Percentiles rank a stretch among this genome's conserved stretches.
phyloP scores from a whole-genome alignment of 1,140 invertebrate species.

The Drosophila ananassae region DNA sequence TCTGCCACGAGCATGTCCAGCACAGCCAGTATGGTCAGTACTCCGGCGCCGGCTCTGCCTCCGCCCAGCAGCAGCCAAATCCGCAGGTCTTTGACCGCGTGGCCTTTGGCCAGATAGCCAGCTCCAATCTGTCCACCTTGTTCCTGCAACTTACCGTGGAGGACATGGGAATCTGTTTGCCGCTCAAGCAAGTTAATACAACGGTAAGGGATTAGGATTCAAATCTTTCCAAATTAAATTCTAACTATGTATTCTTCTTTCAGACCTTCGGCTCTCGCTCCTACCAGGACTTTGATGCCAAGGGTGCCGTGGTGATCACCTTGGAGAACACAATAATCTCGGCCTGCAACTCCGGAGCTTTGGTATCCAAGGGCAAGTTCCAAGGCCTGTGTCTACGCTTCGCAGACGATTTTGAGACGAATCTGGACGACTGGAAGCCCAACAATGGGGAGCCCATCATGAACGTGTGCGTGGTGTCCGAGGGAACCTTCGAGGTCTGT shows the following conservation, averaged over 20 bases:
- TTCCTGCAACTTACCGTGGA: slow-evolving; percentile 97
- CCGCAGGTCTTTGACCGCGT: slow-evolving; percentile 88
- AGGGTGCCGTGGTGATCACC: slow-evolving; percentile 96
- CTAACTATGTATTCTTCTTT: slow-evolving; percentile 45
- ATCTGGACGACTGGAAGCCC: slow-evolving; percentile 98
- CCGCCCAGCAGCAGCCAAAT: slow-evolving; percentile 28
- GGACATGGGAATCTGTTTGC: slow-evolving; percentile 98
- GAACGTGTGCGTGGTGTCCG: slow-evolving; percentile 98
- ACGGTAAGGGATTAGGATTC: slow-evolving; percentile 38
- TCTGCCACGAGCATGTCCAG: slow-evolving; percentile 91
- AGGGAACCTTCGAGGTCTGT: slow-evolving; percentile 98
- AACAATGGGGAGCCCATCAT: slow-evolving; percentile 93
- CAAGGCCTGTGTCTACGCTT: slow-evolving; percentile 95
- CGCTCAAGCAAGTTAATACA: slow-evolving; percentile 91
- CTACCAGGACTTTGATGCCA: slow-evolving; percentile 90
- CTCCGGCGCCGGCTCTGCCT: not conserved
- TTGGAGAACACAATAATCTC: slow-evolving; percentile 97
- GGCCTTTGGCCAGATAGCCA: slow-evolving; percentile 90
- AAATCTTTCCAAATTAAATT: slow-evolving; percentile 32
- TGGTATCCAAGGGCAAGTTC: slow-evolving; percentile 91
- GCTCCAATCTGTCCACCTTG: slow-evolving; percentile 93
- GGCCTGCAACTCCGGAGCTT: slow-evolving; percentile 92
- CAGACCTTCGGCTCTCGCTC: slow-evolving; percentile 87
- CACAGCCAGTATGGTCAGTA: slow-evolving; percentile 74
- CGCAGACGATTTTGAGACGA: slow-evolving; percentile 98